Base-by-base conservation (phyloP, 2,888 invertebrate species). In the Cephonodes hylas region DNA sequence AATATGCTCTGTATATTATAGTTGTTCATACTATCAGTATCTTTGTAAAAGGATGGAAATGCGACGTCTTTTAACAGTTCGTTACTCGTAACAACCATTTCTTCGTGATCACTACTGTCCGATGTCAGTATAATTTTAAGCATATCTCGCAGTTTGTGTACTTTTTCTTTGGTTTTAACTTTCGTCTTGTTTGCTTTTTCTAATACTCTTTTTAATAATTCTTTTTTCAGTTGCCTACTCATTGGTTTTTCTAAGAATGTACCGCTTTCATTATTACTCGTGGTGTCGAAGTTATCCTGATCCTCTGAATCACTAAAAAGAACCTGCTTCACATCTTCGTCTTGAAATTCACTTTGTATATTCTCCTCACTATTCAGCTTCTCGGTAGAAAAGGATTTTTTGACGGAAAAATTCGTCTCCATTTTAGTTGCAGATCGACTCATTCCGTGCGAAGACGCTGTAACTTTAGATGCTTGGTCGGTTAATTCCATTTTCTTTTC, bases 121-220 rank as follows among this genome's bases (percentile, higher is more conserved):
- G 82, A 83, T 10, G 83, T 84, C 1, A 88, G 65, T 64, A 88
- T 80, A 1, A 81, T 70, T 63, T 82, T 81, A 3, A 89, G 67
- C 71, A 83, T 79, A 34, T 84, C 73, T 25, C 71, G 69, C 15
- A 87, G 63, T 59, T 79, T 72, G 59, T 73, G 77, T 38, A 83
- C 72, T 23, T 76, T 77, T 31, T 67, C 69, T 73, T 76, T 84
- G 18, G 70, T 79, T 34, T 81, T 81, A 2, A 66, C 67, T 61
- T 77, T 78, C 2, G 70, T 75, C 25, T 72, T 68, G 38, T 76
- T 69, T 8, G 78, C 76, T 62, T 79, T 80, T 61, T 83, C 77
- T 4, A 89, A 78, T 1, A 88, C 74, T 25, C 74, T 75, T 63
- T 85, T 85, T 0, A 88, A 62, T 64, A 84, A 74, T 60, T 71